These are phyloP conservation scores for Sebastes diaconus DNA, from an alignment of 2,797 vertebrate species.

Conservation along the genomic window DNA sequence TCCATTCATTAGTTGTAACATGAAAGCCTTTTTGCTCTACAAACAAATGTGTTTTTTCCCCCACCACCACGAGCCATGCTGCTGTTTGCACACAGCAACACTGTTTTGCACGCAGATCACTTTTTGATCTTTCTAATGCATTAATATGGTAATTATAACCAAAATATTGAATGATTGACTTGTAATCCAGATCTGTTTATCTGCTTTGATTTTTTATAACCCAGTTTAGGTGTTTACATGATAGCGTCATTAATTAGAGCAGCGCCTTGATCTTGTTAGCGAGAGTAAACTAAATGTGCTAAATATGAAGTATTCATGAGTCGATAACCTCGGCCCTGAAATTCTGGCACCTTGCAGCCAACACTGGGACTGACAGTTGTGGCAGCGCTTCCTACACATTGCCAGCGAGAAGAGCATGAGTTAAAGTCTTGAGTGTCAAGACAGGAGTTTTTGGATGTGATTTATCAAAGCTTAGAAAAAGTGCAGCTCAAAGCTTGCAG, in stretches of 20 bases:
- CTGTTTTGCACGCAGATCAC: slow-evolving; percentile 26
- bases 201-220: slow-evolving; percentile 8
- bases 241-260: not conserved
- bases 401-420: slow-evolving; percentile 24
- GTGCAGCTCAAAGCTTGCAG: slow-evolving; percentile 51
- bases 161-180: slow-evolving; percentile 11
- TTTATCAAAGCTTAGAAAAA: slow-evolving; percentile 55
- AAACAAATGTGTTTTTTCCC: not conserved
- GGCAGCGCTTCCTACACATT: slow-evolving; percentile 8
- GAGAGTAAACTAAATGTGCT: not conserved
- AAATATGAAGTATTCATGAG: slow-evolving; percentile 11
- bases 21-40: slow-evolving; percentile 47
- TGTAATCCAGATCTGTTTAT: slow-evolving; percentile 2
- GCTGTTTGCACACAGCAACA: not conserved
- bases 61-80: not conserved
- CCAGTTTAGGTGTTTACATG: not conserved
- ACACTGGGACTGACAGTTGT: slow-evolving; percentile 25
- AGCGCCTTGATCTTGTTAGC: not conserved
- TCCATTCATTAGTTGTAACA: slow-evolving; percentile 47
- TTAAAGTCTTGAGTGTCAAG: slow-evolving; percentile 48
- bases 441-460: slow-evolving; percentile 55
- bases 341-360: slow-evolving; percentile 4
- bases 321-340: slow-evolving; percentile 13
- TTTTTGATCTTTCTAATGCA: slow-evolving; percentile 18
- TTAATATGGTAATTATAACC: slow-evolving; percentile 23